phyloP scores from a whole-genome alignment of 1,140 invertebrate species.

The Caligus rogercresseyi region DNA sequence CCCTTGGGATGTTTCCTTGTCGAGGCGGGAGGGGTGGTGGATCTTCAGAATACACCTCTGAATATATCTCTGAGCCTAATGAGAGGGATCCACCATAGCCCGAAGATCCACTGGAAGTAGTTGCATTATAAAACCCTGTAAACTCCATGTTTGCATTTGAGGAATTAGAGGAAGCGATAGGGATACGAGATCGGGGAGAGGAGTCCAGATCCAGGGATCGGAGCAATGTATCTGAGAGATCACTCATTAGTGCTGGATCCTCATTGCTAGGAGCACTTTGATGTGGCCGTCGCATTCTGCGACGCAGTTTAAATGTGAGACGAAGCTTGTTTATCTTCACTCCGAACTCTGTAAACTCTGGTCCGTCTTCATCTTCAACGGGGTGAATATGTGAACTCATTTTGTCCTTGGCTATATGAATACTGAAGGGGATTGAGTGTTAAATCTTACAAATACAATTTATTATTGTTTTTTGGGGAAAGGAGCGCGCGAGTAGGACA shows the following conservation, averaged over 20 bases:
- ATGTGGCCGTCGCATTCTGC: background rate
- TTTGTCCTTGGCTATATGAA: too few relatives aligned
- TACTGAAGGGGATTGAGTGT: too few relatives aligned
- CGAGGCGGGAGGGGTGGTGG: background rate
- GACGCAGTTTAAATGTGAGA: slow-evolving; percentile 6
- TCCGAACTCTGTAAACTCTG: slow-evolving; percentile 14
- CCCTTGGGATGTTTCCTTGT: background rate
- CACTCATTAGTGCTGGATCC: background rate
- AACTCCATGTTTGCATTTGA: slow-evolving; percentile 4
- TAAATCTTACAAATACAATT: too few relatives aligned
- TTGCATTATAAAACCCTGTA: background rate
- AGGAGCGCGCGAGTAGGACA: too few relatives aligned
- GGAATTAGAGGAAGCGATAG: background rate
- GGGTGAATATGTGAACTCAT: background rate
- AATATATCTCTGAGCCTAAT: background rate
- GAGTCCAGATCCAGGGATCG: slow-evolving; percentile 8
- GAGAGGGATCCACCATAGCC: background rate
- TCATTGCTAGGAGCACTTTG: background rate
- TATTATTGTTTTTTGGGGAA: too few relatives aligned
- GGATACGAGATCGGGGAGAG: background rate
- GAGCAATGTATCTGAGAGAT: background rate
- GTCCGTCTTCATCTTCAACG: background rate
- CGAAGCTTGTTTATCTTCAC: slow-evolving; percentile 14
- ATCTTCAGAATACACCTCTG: background rate
- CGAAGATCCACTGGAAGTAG: background rate